Percentiles rank a stretch among this genome's conserved stretches.
Evolutionary conservation across 2,797 vertebrate genomes (phyloP).

Genomic region (Gastrophryne carolinensis): DNA sequence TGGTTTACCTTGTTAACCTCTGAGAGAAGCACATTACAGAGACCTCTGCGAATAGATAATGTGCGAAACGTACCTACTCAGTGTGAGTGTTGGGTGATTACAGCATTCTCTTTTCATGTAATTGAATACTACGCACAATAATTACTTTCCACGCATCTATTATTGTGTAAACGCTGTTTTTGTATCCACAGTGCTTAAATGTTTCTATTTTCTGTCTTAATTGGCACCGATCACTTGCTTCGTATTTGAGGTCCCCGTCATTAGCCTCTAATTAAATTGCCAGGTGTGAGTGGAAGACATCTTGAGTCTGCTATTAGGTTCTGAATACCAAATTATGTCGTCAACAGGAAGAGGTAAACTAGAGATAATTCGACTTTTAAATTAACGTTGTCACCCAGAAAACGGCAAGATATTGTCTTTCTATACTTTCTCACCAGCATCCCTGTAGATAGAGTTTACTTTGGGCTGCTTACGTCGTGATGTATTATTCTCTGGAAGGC

Average conservation of each 20-base stretch:
- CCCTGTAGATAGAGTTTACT: background rate
- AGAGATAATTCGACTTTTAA: constrained; percentile 37
- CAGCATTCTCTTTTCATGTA: constrained; percentile 40
- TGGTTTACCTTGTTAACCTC: constrained; percentile 46
- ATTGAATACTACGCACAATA: constrained; percentile 37
- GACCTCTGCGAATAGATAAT: constrained; percentile 19
- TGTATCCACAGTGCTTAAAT: constrained; percentile 39
- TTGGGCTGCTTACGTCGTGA: background rate
- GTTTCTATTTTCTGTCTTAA: constrained; percentile 52
- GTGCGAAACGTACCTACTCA: constrained; percentile 40
- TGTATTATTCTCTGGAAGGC: background rate
- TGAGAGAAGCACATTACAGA: background rate
- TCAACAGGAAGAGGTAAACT: constrained; percentile 52
- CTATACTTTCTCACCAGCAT: background rate
- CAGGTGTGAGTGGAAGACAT: constrained; percentile 55
- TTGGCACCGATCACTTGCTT: constrained; percentile 45
- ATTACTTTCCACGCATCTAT: constrained; percentile 44
- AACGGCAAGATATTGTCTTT: constrained; percentile 17
- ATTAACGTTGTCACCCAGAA: constrained; percentile 15
- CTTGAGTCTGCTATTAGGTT: constrained; percentile 64
- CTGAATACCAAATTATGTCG: constrained; percentile 65
- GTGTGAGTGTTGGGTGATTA: constrained; percentile 32
- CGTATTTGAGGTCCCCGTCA: constrained; percentile 40
- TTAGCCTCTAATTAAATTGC: constrained; percentile 48
- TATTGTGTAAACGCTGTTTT: constrained; percentile 45